These are phyloP conservation scores for Falco novaeseelandiae DNA, from an alignment of 2,797 vertebrate genomes.

Conservation along the genomic window DNA sequence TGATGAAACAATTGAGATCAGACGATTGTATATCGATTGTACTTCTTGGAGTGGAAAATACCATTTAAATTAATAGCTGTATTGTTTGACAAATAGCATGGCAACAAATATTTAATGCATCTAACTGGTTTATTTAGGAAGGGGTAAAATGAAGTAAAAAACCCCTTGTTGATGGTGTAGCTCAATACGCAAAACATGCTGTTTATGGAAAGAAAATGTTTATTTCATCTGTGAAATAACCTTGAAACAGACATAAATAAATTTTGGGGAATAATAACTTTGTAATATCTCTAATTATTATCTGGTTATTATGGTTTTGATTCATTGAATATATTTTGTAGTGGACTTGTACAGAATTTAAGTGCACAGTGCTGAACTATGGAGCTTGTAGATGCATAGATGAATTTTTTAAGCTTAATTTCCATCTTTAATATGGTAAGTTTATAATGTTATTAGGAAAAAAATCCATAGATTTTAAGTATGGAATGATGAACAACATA, in stretches of 20 bases:
- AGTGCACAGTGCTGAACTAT: background rate
- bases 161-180: background rate
- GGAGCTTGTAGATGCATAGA: background rate
- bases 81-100: background rate
- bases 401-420: background rate
- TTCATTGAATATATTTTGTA: background rate
- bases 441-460: background rate
- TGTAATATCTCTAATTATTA: background rate
- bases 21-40: background rate
- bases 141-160: background rate
- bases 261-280: background rate
- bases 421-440: background rate
- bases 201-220: background rate
- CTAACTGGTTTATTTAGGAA: background rate
- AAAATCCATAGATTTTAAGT: background rate
- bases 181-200: background rate
- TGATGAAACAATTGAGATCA: conserved; percentile 15
- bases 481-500: background rate
- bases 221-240: background rate
- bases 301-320: background rate
- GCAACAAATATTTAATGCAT: background rate
- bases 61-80: background rate
- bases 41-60: background rate
- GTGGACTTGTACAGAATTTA: background rate
- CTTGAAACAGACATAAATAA: background rate